Percentiles rank a stretch among this genome's conserved stretches.
phyloP scores from a whole-genome alignment of 1,140 invertebrate species.

The Brachionus koreanus region DNA sequence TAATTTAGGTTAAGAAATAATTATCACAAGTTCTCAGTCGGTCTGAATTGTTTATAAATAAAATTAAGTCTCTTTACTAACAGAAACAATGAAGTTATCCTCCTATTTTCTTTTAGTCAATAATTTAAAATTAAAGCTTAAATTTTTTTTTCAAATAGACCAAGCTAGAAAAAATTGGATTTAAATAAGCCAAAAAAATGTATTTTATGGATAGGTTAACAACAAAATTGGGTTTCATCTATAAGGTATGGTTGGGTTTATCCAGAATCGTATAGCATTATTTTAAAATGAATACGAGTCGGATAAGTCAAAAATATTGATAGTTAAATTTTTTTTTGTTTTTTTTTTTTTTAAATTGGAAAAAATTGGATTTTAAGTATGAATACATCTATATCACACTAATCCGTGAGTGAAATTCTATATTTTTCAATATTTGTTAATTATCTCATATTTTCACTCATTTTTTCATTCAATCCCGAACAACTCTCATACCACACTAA shows the following conservation, averaged over 20 bases:
- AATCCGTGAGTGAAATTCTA: background rate
- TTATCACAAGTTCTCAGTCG: background rate
- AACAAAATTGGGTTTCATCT: background rate
- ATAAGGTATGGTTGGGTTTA: background rate
- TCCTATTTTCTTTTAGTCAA: background rate
- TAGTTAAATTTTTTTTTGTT: background rate
- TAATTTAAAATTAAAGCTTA: background rate
- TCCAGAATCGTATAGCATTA: background rate
- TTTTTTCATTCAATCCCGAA: background rate
- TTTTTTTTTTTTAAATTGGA: background rate
- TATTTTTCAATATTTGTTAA: slow-evolving; percentile 1
- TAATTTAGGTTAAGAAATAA: background rate
- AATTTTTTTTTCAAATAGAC: background rate
- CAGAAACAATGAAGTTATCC: background rate
- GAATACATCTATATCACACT: background rate
- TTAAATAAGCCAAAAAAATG: background rate
- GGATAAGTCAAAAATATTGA: background rate
- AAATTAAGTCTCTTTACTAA: background rate
- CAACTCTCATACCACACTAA: background rate
- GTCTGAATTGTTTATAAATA: background rate
- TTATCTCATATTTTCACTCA: background rate
- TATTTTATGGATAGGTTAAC: background rate
- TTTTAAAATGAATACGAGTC: background rate
- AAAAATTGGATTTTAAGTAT: background rate
- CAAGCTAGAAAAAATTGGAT: background rate